Conservation (phyloP, 2,797 vertebrate genomes). For the Distichodus sexfasciatus region DNA sequence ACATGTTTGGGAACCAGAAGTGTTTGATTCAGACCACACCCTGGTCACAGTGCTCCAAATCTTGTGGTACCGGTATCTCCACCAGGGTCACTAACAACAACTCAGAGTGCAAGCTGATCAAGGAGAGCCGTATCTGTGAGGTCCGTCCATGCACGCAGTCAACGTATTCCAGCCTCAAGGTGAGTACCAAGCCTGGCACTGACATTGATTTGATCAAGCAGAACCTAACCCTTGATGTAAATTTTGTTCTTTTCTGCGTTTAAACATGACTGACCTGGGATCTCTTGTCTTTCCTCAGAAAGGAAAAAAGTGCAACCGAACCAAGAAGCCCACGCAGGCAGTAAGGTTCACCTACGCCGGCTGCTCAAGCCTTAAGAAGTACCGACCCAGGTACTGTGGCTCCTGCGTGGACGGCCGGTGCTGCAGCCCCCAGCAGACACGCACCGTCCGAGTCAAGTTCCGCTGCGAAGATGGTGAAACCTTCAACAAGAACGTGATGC, state of each 20-base stretch:
- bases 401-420: conserved; percentile 93
- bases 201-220: too few relatives aligned
- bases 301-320: conserved; percentile 96
- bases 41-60: conserved; percentile 98
- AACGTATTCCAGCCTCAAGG: conserved; percentile 86
- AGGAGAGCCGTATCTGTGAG: conserved; percentile 94
- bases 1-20: conserved; percentile 84
- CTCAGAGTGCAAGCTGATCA: conserved; percentile 88
- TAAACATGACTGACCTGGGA: conserved; percentile 42
- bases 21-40: conserved; percentile 95
- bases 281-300: conserved; percentile 71
- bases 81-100: conserved; percentile 96
- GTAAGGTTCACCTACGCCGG: conserved; percentile 90
- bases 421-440: conserved; percentile 91
- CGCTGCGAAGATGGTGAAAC: conserved; percentile 93
- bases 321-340: conserved; percentile 83
- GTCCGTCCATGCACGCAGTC: conserved; percentile 92
- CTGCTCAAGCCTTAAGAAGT: conserved; percentile 93
- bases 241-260: too few relatives aligned
- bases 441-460: conserved; percentile 93
- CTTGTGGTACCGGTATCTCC: conserved; percentile 93
- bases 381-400: conserved; percentile 92
- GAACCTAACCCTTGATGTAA: background rate
- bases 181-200: conserved; percentile 69
- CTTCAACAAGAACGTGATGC: conserved; percentile 96